Base-by-base conservation (phyloP, 2,797 vertebrate species). In the Hypotaenidia philippensis region DNA sequence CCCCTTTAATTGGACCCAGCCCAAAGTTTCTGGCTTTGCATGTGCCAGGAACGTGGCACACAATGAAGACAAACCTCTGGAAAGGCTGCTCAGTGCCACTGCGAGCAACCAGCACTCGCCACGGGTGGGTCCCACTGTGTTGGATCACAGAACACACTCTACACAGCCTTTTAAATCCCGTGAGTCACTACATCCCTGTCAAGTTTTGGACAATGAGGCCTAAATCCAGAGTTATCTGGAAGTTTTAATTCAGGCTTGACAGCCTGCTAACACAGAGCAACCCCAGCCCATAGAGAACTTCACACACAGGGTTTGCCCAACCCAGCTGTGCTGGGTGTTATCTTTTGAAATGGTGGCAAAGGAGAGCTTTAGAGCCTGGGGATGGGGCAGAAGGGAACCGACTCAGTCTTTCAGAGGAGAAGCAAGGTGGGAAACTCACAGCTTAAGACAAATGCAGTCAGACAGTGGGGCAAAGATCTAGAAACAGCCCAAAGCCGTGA, bases 121-220 rank as follows among this genome's bases (percentile, higher is more conserved):
- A 50, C 41, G 29, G 3, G 5, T 7, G 22, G 64, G 25, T 29
- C 57, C 85, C 72, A 49, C 34, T 0, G 0, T 7, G 18, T 36
- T 65, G 0, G 0, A 21, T 34, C 60, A 59, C 40, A 40, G 56
- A n/a, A 12, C 61, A 25, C 13, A 29, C 13, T 52, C 52, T 4
- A 27, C 21, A 3, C 15, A 66, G 13, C 29, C 56, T 85, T 72
- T 64, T 41, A 66, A 69, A 84, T 18, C 83, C 31, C 26, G 45
- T 23, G 49, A 29, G 50, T 76, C 63, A 34, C 8, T 31, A 29
- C 4, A 64, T 11, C 20, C 31, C 45, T 4, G 1, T 11, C 61
- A 61, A 10, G 16, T 55, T 87, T 57, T 41, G 55, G 41, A 87
- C 40, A 81, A 64, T 14, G 50, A 68, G 32, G 20, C 38, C 59